A percentile compares a stretch with the other conserved stretches of the same genome.
Conservation (phyloP, 1,140 invertebrate genomes). For the Neotoxoptera formosana region DNA sequence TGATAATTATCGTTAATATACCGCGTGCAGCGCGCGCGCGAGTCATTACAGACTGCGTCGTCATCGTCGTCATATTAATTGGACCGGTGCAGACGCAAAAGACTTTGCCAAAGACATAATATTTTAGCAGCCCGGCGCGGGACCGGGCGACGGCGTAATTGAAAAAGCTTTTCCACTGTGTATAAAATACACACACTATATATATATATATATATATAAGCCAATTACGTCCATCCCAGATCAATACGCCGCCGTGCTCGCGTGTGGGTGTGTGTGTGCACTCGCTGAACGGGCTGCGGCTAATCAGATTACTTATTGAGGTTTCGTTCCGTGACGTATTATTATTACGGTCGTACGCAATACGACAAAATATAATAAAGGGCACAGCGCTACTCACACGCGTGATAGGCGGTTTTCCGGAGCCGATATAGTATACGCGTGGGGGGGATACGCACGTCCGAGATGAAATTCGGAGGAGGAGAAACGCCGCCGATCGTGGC, state of each 20-base stretch:
- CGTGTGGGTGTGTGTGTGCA: no score
- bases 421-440: no score
- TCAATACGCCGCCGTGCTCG: not conserved
- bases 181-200: not conserved
- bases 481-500: no score
- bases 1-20: no score
- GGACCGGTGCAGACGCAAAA: not conserved
- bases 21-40: no score
- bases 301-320: conserved; percentile 15
- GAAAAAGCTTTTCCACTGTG: not conserved
- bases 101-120: not conserved
- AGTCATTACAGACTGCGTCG: no score
- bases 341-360: not conserved
- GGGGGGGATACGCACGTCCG: no score
- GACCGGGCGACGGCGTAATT: not conserved
- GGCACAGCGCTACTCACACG: not conserved
- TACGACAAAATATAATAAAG: conserved; percentile 2
- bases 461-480: no score
- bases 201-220: not conserved
- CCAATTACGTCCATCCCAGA: not conserved
- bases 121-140: not conserved
- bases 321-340: not conserved
- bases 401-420: no score
- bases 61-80: no score
- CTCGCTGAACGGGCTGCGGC: not conserved